Conservation (phyloP, 2,888 invertebrate species). For the Machimus rusticus region DNA sequence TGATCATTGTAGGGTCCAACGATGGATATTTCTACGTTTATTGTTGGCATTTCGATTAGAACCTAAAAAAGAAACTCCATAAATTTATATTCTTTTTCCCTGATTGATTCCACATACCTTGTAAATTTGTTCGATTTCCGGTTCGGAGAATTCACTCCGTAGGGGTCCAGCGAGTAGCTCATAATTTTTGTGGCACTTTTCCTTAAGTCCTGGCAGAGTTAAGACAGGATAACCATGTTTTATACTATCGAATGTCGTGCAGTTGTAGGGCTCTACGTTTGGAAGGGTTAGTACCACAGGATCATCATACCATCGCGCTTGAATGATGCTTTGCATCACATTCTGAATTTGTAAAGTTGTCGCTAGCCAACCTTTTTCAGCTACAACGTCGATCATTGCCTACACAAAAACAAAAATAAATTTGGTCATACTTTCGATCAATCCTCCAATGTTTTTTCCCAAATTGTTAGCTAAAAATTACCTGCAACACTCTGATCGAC, state of each 20-base stretch:
- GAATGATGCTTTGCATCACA: slow-evolving; percentile 88
- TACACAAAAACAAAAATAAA: slow-evolving; percentile 57
- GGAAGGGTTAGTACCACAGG: slow-evolving; percentile 81
- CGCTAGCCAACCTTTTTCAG: slow-evolving; percentile 89
- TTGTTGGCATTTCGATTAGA: slow-evolving; percentile 71
- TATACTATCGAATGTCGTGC: slow-evolving; percentile 68
- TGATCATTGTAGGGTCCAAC: slow-evolving; percentile 65
- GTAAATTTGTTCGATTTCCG: slow-evolving; percentile 73
- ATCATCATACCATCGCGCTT: slow-evolving; percentile 86
- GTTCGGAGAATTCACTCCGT: slow-evolving; percentile 71
- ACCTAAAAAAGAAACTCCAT: slow-evolving; percentile 60
- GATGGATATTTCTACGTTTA: slow-evolving; percentile 67
- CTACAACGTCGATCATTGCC: slow-evolving; percentile 95
- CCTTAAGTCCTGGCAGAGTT: slow-evolving; percentile 58
- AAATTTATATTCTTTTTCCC: slow-evolving; percentile 35
- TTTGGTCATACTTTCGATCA: no score
- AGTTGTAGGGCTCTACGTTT: slow-evolving; percentile 72
- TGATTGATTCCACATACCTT: slow-evolving; percentile 62
- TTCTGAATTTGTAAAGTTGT: slow-evolving; percentile 80
- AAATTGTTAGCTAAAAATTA: not conserved
- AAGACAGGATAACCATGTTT: slow-evolving; percentile 55
- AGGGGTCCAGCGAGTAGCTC: slow-evolving; percentile 70
- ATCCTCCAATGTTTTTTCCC: no score
- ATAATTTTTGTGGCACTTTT: slow-evolving; percentile 65
- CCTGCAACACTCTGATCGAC: slow-evolving; percentile 91